These are phyloP conservation scores for Macroglossus sobrinus DNA, from an alignment of 2,113 vertebrate species.

Conservation along the genomic window DNA sequence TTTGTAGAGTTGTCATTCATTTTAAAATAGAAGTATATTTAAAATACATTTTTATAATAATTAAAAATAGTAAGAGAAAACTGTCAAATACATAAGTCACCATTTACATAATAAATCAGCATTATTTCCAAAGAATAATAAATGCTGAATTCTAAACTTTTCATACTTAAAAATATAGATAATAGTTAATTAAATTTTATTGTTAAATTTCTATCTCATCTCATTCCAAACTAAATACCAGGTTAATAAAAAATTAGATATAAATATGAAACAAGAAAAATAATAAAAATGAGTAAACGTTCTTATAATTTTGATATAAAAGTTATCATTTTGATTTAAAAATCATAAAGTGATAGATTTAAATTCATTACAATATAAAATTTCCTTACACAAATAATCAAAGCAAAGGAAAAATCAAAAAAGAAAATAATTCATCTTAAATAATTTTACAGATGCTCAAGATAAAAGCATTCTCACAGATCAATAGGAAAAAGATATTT, in stretches of 20 bases:
- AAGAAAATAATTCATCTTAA: not conserved
- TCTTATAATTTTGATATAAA: slow-evolving; percentile 20
- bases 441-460: not conserved
- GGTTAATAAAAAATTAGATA: not conserved
- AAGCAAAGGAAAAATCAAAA: slow-evolving; percentile 11
- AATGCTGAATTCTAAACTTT: not conserved
- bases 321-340: slow-evolving; percentile 6
- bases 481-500: not conserved
- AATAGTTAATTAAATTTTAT: not conserved
- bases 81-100: not conserved
- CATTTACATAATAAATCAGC: not conserved
- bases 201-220: not conserved
- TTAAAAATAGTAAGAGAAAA: not conserved
- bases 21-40: not conserved
- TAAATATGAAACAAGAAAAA: not conserved
- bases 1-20: not conserved
- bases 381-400: not conserved
- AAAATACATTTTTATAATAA: not conserved
- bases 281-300: not conserved
- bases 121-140: not conserved
- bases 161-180: not conserved
- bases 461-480: not conserved
- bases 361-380: not conserved
- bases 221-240: not conserved
- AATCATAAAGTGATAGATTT: not conserved